phyloP scores from a whole-genome alignment of 2,888 invertebrate species.

The Conistra vaccinii region DNA sequence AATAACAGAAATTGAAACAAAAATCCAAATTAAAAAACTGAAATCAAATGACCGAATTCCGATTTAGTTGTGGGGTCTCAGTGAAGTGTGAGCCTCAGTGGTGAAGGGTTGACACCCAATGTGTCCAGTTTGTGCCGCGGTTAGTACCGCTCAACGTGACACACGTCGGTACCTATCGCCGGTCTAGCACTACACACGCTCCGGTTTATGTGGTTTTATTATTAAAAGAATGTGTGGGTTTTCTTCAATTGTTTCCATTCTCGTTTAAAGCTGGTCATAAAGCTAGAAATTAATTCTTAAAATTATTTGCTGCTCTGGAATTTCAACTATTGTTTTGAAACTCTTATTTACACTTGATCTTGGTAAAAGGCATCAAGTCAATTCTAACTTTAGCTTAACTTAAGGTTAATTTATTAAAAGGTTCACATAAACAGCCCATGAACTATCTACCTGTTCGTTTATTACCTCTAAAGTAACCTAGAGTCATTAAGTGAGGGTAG shows the following conservation, averaged over 20 bases:
- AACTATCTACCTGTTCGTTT: conserved; percentile 48
- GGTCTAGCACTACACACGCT: conserved; percentile 27
- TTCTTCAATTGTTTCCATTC: conserved; percentile 21
- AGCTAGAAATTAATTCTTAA: conserved; percentile 18
- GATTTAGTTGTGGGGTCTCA: conserved; percentile 22
- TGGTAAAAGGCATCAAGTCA: not conserved
- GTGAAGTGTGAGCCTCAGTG: conserved; percentile 41
- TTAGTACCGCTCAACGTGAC: conserved; percentile 53
- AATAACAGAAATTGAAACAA: not conserved
- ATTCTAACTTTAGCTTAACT: not conserved
- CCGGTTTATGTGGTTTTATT: conserved; percentile 39
- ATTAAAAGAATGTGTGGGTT: conserved; percentile 30
- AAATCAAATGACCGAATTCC: not conserved
- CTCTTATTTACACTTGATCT: not conserved
- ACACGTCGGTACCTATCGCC: conserved; percentile 37
- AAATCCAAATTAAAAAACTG: not conserved
- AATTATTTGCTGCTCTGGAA: not conserved
- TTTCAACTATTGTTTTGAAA: not conserved
- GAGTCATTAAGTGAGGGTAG: conserved; percentile 54
- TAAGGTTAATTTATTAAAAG: conserved; percentile 33
- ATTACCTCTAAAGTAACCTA: conserved; percentile 52
- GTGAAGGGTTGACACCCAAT: conserved; percentile 56
- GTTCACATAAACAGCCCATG: conserved; percentile 44
- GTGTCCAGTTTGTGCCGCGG: conserved; percentile 52
- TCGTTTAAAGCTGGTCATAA: conserved; percentile 1